Percentiles rank a stretch among this genome's conserved stretches.
phyloP scores from a whole-genome alignment of 2,113 vertebrate genomes.

The Octodon degus region DNA sequence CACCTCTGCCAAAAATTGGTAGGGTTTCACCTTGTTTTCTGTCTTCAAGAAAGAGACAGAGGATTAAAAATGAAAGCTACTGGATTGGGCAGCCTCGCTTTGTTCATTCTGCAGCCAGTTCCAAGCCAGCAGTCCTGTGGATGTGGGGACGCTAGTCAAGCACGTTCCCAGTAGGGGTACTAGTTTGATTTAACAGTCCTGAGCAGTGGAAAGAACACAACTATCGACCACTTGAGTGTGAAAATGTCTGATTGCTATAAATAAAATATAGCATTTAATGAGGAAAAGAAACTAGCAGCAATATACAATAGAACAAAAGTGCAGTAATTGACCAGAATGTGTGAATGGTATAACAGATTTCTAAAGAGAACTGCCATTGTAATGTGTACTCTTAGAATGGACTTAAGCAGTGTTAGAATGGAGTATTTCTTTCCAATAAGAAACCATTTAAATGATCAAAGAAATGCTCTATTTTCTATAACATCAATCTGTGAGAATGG shows the following conservation, averaged over 20 bases:
- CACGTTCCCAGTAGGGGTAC: neutral
- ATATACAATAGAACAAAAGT: constrained; percentile 41
- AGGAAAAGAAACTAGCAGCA: constrained; percentile 58
- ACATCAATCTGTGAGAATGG: neutral
- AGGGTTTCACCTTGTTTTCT: neutral
- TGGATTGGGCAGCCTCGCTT: neutral
- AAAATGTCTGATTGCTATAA: constrained; percentile 65
- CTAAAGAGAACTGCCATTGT: neutral
- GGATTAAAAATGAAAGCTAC: neutral
- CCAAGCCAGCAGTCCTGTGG: neutral
- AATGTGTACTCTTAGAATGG: neutral
- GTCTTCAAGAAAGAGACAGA: neutral
- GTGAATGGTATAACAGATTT: constrained; percentile 51
- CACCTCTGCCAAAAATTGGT: neutral
- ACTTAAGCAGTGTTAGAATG: neutral
- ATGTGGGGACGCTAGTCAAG: neutral
- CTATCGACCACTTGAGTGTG: constrained; percentile 71
- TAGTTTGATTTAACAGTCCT: constrained; percentile 66
- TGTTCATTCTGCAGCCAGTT: neutral
- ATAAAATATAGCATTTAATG: constrained; percentile 63
- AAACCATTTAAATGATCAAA: constrained; percentile 63
- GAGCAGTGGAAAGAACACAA: constrained; percentile 65
- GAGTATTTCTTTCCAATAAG: constrained; percentile 22
- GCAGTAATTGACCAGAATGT: neutral
- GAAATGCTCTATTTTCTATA: constrained; percentile 26